These are phyloP conservation scores for Coracopsis vasa DNA, from an alignment of 2,113 vertebrate genomes.

Conservation along the genomic window DNA sequence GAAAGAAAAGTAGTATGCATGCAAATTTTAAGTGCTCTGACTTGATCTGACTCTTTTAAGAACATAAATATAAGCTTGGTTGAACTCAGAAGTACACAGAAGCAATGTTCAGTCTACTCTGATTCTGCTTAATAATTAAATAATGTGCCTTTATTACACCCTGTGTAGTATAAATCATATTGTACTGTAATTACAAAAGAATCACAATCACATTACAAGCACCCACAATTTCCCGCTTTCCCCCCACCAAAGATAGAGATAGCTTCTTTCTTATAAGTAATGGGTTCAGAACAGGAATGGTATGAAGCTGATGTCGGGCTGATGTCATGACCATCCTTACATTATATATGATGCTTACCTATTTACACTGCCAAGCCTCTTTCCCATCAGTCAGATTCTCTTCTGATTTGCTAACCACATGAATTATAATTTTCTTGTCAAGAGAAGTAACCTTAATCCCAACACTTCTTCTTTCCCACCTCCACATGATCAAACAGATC, in stretches of 20 bases:
- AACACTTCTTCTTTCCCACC: background rate
- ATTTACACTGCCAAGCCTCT: background rate
- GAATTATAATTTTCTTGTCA: background rate
- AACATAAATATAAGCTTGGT: background rate
- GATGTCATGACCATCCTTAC: background rate
- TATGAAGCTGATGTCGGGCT: background rate
- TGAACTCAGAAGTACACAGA: background rate
- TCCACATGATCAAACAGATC: background rate
- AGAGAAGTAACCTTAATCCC: background rate
- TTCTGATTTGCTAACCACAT: background rate
- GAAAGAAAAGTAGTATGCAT: background rate
- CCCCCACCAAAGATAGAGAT: background rate
- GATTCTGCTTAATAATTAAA: background rate
- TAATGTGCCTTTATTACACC: background rate
- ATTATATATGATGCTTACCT: background rate
- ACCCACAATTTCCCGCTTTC: background rate
- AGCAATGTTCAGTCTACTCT: background rate
- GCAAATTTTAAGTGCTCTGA: background rate
- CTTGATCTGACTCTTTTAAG: background rate
- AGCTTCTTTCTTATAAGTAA: background rate
- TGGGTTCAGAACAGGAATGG: background rate
- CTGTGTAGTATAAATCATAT: background rate
- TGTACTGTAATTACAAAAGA: background rate
- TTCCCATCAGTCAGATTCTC: background rate
- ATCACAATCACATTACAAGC: background rate